Conservation (phyloP, 2,113 vertebrate genomes). For the Corythoichthys intestinalis region DNA sequence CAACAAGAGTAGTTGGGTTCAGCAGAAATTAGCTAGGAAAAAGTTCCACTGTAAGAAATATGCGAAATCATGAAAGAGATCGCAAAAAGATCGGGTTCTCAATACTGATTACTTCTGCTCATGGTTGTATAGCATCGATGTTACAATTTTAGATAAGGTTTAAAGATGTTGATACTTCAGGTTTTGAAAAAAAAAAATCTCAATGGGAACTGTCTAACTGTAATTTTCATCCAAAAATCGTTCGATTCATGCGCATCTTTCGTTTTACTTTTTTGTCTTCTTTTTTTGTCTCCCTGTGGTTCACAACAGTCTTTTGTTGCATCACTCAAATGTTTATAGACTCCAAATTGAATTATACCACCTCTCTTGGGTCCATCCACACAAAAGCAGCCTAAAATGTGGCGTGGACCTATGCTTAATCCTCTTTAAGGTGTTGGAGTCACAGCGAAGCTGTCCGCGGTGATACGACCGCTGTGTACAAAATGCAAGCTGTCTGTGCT, state of each 20-base stretch:
- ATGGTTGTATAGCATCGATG: neutral
- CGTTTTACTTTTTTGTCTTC: slow-evolving; percentile 24
- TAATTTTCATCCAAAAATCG: slow-evolving; percentile 7
- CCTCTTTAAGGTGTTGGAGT: slow-evolving; percentile 65
- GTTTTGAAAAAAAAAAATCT: neutral
- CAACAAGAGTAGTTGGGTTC: too few species aligned
- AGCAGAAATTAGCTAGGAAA: too few species aligned
- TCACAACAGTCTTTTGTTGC: slow-evolving; percentile 49
- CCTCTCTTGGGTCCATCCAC: slow-evolving; percentile 61
- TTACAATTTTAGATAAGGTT: neutral
- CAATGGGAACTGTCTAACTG: neutral
- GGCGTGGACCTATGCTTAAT: slow-evolving; percentile 70
- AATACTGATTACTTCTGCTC: neutral
- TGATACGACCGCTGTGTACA: slow-evolving; percentile 65
- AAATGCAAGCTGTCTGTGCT: slow-evolving; percentile 40
- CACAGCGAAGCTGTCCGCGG: slow-evolving; percentile 63
- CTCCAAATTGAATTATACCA: slow-evolving; percentile 73
- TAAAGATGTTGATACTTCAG: too few species aligned
- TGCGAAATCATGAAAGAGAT: too few species aligned
- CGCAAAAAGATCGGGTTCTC: too few species aligned
- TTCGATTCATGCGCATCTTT: slow-evolving; percentile 11
- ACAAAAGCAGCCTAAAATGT: slow-evolving; percentile 64
- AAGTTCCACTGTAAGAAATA: too few species aligned
- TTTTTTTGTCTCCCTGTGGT: slow-evolving; percentile 25
- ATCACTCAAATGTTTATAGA: slow-evolving; percentile 58